Base-by-base conservation (phyloP, 1,140 invertebrate species). In the Macrostomum lignano region DNA sequence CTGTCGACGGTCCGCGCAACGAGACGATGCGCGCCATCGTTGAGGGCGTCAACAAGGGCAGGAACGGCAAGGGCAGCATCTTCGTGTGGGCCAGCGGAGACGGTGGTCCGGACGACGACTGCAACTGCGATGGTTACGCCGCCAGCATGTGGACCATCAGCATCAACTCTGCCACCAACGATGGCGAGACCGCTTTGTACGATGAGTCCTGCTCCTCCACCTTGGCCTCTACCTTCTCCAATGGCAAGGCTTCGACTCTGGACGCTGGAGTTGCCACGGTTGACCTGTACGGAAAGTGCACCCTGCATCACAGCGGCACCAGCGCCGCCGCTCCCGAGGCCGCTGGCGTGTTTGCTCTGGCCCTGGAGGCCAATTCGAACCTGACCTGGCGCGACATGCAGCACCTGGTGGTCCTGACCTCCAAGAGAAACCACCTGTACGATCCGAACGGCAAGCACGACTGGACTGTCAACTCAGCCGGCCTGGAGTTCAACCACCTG, bases 111-210 rank as follows among this genome's bases (percentile, higher is more conserved):
- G 19, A 11, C 11, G 32, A 33, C 32, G 32, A 33, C 26, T 33
- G 32, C 19, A 33, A 33, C 20, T 33, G 32, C 11, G 32, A 33
- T 11, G 32, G 32, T 2, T 98, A 98, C 52, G 86, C 88, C 0
- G 88, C 88, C 9, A 82, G 75, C 41, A 96, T 98, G 88, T 98
- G 88, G 88, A 98, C 88, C 1, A 74, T 98, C 21, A 91, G 81
- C 42, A 98, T 98, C 46, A 98, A 98, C 58, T 91, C 82, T 26
- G 88, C 86, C 34, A 96, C 96, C 43, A 98, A 96, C 55, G 81
- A 91, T 48, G 88, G 88, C 1, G 81, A 94, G 53, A 98, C 96
- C 49, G 48, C 59, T 3, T 58, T 51, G 37, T 62, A 55, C 40
- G 48, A 46, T 31, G 60, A 62, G 39, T 37, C 40, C 4, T 62